Percentiles rank a stretch among this genome's conserved stretches.
These are phyloP conservation scores for Sinohyriopsis cumingii DNA, from an alignment of 2,888 invertebrate species.

Conservation along the genomic window DNA sequence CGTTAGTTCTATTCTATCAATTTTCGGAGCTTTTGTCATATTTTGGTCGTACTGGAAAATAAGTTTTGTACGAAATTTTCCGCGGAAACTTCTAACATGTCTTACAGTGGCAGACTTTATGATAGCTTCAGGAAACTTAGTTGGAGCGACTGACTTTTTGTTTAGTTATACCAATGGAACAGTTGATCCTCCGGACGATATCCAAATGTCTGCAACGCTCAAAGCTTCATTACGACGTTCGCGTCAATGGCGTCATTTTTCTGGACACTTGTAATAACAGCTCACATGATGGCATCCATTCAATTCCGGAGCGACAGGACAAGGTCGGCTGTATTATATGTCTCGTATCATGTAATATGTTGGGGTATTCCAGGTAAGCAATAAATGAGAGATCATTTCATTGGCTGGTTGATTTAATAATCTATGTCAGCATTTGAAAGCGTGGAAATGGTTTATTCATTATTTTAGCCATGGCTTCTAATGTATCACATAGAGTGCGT, in stretches of 20 bases:
- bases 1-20: constrained; percentile 10
- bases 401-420: too few relatives aligned
- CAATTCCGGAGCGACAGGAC: constrained; percentile 4
- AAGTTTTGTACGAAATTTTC: neutral
- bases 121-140: constrained; percentile 8
- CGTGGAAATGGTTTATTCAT: too few relatives aligned
- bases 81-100: constrained; percentile 13
- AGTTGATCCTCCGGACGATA: neutral
- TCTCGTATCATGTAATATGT: constrained; percentile 8
- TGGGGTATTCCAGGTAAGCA: constrained; percentile 20
- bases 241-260: constrained; percentile 16
- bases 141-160: constrained; percentile 9
- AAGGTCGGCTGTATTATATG: neutral
- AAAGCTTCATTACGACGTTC: constrained; percentile 18
- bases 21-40: constrained; percentile 14
- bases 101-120: constrained; percentile 17
- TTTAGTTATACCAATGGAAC: too few relatives aligned
- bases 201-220: constrained; percentile 11
- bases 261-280: constrained; percentile 19
- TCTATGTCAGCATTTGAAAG: too few relatives aligned
- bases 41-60: constrained; percentile 12
- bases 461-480: too few relatives aligned
- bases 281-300: constrained; percentile 11
- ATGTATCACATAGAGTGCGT: too few relatives aligned
- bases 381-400: too few relatives aligned